Base-by-base conservation (phyloP, 2,797 vertebrate genomes). In the Platalea minor region DNA sequence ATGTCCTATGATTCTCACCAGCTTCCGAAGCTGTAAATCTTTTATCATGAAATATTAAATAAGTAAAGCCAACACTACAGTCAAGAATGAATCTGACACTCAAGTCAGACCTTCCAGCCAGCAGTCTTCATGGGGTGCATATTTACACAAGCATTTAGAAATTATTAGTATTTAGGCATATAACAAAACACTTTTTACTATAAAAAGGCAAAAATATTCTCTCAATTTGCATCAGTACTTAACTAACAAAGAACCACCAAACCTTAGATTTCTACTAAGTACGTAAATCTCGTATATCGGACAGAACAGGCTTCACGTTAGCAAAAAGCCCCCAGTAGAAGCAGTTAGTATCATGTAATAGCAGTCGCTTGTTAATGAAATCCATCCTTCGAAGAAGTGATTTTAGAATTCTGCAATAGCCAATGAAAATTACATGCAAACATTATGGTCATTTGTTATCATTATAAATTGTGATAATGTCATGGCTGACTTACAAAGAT, bases 401-500 rank as follows among this genome's bases (percentile, higher is more conserved):
- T 93, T 97, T 98, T 97, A 97, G 93, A 97, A 98, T 97, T 97
- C 97, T 65, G 91, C 93, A 95, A 89, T 39, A 97, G 91, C 95
- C 97, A 97, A 94, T 97, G 97, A 96, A 97, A 97, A 98, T 97
- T 96, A 97, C 96, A 98, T 98, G 97, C 98, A 98, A 98, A 98
- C 96, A 95, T 98, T 97, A 97, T 78, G 89, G 91, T 88, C 97
- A 98, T 98, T 98, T 98, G 96, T 98, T 98, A 98, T 98, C 97
- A 98, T 98, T 98, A 98, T 96, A 97, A 97, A 97, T 98, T 51
- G 97, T 96, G 98, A 98, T 98, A 98, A 98, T 98, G 98, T 98
- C 98, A 97, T 96, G 97, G 97, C 96, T 97, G 97, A 98, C 97
- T 98, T 98, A 98, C 97, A 97, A 97, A 98, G 97, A 98, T 97